Conservation (phyloP, 2,888 invertebrate species). For the Epinotia brunnichana region DNA sequence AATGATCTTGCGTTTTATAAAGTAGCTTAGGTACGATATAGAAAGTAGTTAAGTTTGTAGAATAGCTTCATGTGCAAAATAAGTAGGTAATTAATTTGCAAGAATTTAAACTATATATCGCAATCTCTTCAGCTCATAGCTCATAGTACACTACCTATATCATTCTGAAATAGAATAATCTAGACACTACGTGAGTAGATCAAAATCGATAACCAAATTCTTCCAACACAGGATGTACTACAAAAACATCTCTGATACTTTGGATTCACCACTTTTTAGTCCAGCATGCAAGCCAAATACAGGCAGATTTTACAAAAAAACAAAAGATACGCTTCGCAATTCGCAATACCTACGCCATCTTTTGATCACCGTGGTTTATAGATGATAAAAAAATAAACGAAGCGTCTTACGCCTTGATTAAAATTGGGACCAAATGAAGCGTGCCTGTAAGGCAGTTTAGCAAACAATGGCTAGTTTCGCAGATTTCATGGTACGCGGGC, state of each 20-base stretch:
- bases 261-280: too few species aligned
- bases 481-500: slow-evolving; percentile 47
- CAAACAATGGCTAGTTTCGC: slow-evolving; percentile 47
- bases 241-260: too few species aligned
- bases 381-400: slow-evolving; percentile 11
- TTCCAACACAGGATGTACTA: too few species aligned
- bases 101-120: too few species aligned
- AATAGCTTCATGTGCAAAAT: background rate
- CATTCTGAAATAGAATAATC: too few species aligned
- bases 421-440: slow-evolving; percentile 42
- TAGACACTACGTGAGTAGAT: too few species aligned
- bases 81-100: too few species aligned
- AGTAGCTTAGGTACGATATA: background rate
- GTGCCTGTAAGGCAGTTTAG: slow-evolving; percentile 38
- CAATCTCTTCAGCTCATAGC: too few species aligned
- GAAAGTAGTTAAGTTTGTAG: background rate
- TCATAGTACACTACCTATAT: too few species aligned
- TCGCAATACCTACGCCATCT: background rate
- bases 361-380: background rate
- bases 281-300: background rate
- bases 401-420: background rate
- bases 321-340: background rate
- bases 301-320: background rate
- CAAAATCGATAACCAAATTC: too few species aligned
- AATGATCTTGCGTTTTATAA: slow-evolving; percentile 1